phyloP scores from a whole-genome alignment of 1,140 invertebrate genomes.

The Ditylenchus dipsaci region DNA sequence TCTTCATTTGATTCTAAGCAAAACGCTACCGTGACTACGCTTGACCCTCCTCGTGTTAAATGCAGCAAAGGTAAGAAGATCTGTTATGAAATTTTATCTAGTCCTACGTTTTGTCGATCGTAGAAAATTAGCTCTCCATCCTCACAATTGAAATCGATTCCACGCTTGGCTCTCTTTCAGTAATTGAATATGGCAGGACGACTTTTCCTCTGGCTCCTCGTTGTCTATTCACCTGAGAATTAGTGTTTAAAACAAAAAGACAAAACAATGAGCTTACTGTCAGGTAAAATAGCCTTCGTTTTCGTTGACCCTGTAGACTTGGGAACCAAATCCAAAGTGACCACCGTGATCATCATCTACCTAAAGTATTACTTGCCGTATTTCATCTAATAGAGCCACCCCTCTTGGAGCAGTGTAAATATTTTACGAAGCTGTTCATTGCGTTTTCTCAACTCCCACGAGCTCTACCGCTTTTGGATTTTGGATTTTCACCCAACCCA shows the following conservation, averaged over 20 bases:
- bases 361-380: background rate
- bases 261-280: constrained; percentile 51
- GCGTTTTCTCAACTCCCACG: too few relatives aligned
- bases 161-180: constrained; percentile 82
- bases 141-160: constrained; percentile 75
- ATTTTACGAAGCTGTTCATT: too few relatives aligned
- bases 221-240: constrained; percentile 70
- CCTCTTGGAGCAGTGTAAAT: too few relatives aligned
- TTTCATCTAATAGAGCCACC: too few relatives aligned
- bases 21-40: too few relatives aligned
- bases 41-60: too few relatives aligned
- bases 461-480: too few relatives aligned
- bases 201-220: constrained; percentile 86
- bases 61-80: too few relatives aligned
- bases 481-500: too few relatives aligned
- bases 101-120: constrained; percentile 81
- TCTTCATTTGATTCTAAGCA: too few relatives aligned
- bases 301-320: constrained; percentile 66
- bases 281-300: constrained; percentile 83
- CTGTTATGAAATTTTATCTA: too few relatives aligned
- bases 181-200: constrained; percentile 77
- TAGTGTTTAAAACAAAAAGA: background rate
- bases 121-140: constrained; percentile 82
- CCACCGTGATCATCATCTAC: constrained; percentile 98
- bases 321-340: constrained; percentile 82